These are phyloP conservation scores for Avahi laniger DNA, from an alignment of 2,797 vertebrate genomes.

Conservation along the genomic window DNA sequence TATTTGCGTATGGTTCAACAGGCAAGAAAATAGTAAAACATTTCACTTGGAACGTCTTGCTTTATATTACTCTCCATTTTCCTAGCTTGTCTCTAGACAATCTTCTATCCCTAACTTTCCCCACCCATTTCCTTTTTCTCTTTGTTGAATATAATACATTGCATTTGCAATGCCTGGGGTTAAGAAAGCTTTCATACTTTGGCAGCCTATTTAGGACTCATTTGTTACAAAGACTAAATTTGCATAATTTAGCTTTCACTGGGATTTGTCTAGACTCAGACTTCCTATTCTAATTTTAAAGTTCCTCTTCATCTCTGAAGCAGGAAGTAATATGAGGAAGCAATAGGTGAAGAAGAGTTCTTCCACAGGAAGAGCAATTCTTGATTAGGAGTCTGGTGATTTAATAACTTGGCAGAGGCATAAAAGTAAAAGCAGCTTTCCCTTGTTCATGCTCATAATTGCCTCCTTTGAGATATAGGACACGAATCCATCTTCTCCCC, in stretches of 20 bases:
- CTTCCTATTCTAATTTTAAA: slow-evolving; percentile 42
- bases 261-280: slow-evolving; percentile 42
- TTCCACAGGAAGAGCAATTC: slow-evolving; percentile 8
- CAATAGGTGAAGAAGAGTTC: slow-evolving; percentile 1
- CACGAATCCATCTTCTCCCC: neutral
- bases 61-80: neutral
- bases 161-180: neutral
- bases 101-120: neutral
- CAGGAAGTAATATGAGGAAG: neutral
- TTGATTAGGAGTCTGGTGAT: neutral
- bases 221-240: slow-evolving; percentile 34
- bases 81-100: neutral
- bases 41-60: neutral
- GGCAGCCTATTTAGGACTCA: slow-evolving; percentile 8
- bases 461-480: neutral
- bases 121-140: neutral
- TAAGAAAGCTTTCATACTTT: neutral
- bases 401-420: neutral
- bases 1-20: neutral
- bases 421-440: neutral
- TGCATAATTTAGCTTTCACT: slow-evolving; percentile 26
- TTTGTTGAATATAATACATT: neutral
- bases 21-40: slow-evolving; percentile 12
- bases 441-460: neutral
- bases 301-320: neutral